A percentile compares a stretch with the other conserved stretches of the same genome.
Conservation (phyloP, 2,113 vertebrate genomes). For the Lates calcarifer region DNA sequence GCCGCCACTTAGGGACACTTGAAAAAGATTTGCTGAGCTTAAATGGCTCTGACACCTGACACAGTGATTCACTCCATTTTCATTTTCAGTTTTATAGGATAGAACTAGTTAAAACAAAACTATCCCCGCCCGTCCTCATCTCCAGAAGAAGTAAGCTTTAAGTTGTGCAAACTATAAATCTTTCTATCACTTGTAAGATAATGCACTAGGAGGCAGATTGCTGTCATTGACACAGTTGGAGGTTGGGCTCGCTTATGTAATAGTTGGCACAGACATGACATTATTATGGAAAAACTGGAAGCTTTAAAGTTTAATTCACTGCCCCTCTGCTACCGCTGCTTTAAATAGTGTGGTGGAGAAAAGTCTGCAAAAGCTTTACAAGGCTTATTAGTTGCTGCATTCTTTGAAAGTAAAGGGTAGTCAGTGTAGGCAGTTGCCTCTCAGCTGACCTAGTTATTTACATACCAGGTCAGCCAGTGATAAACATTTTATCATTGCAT, state of each 20-base stretch:
- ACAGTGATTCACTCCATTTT: background rate
- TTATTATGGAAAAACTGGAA: background rate
- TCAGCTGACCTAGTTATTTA: background rate
- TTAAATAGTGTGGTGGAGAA: background rate
- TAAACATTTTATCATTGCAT: background rate
- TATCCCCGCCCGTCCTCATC: background rate
- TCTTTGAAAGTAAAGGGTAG: background rate
- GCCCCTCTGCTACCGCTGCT: background rate
- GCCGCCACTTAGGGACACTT: background rate
- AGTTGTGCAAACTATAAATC: background rate
- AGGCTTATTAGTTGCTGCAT: background rate
- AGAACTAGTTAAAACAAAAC: background rate
- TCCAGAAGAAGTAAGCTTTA: background rate
- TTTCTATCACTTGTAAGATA: conserved; percentile 23
- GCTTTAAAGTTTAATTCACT: background rate
- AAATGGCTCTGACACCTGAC: background rate
- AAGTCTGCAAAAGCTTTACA: background rate
- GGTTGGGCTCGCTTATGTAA: conserved; percentile 27
- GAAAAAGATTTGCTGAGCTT: background rate
- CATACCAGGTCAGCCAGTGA: conserved; percentile 4
- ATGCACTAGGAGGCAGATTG: background rate
- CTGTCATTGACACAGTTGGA: conserved; percentile 41
- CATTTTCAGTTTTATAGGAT: background rate
- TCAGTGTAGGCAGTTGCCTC: background rate
- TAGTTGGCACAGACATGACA: background rate